These are phyloP conservation scores for Nothura maculosa DNA, from an alignment of 2,797 vertebrate genomes.

Conservation along the genomic window DNA sequence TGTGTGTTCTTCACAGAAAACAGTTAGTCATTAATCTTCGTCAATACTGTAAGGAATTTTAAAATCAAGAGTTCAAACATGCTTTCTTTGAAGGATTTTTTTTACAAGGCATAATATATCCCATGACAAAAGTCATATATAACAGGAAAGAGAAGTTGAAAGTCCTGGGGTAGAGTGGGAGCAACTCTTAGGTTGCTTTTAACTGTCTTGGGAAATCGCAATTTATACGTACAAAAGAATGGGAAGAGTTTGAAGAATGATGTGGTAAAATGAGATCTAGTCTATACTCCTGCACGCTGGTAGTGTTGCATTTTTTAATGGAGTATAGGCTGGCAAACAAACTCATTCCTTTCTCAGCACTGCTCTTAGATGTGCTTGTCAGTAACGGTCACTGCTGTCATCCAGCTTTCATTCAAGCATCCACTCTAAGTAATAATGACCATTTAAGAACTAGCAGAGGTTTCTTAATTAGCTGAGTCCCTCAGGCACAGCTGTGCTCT, in stretches of 20 bases:
- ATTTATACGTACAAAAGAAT: background rate
- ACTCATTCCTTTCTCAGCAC: background rate
- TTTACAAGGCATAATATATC: background rate
- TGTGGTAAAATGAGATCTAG: background rate
- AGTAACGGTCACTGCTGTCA: background rate
- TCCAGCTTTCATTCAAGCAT: conserved; percentile 2
- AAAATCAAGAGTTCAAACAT: conserved; percentile 2
- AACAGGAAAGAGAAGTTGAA: background rate
- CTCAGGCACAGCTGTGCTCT: background rate
- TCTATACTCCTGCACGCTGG: background rate
- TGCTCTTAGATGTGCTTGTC: accelerated
- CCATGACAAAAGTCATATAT: background rate
- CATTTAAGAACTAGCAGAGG: background rate
- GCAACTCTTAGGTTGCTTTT: background rate
- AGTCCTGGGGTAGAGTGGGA: background rate
- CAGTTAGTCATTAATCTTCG: conserved; percentile 2
- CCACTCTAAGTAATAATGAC: background rate
- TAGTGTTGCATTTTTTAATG: background rate
- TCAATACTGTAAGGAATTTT: background rate
- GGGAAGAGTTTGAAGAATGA: background rate
- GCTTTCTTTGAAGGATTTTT: conserved; percentile 1
- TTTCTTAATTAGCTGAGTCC: background rate
- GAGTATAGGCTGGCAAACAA: background rate
- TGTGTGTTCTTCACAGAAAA: conserved; percentile 41
- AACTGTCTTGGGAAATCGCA: background rate